Percentiles rank a stretch among this genome's conserved stretches.
Conservation (phyloP, 2,888 invertebrate species). For the Drosophila cognata region DNA sequence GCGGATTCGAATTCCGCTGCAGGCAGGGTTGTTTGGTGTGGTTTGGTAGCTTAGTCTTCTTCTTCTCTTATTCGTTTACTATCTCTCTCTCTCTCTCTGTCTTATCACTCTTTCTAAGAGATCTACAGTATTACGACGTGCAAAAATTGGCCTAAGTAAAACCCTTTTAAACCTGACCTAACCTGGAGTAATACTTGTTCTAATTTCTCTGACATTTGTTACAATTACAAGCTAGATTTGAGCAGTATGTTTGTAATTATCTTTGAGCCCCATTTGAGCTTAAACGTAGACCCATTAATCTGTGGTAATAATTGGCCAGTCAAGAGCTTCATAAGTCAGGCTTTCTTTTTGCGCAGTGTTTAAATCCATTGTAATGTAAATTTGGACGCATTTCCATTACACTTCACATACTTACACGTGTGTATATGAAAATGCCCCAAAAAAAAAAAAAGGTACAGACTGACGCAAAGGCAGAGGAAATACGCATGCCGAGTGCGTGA, state of each 20-base stretch:
- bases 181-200: too few relatives aligned
- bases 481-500: conserved; percentile 7
- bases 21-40: too few relatives aligned
- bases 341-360: background rate
- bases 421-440: background rate
- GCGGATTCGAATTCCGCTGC: too few relatives aligned
- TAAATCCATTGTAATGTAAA: conserved; percentile 6
- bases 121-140: too few relatives aligned
- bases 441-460: conserved; percentile 49
- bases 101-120: too few relatives aligned
- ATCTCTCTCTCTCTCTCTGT: too few relatives aligned
- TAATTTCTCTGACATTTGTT: background rate
- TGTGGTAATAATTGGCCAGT: background rate
- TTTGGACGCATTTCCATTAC: conserved; percentile 12
- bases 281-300: background rate
- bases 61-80: too few relatives aligned
- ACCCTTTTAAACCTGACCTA: too few relatives aligned
- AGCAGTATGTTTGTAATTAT: too few relatives aligned
- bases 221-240: background rate
- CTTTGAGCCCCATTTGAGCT: background rate
- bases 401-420: conserved; percentile 24
- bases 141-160: too few relatives aligned
- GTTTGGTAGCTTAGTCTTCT: too few relatives aligned
- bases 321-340: background rate
- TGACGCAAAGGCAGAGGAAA: conserved; percentile 34